phyloP scores from a whole-genome alignment of 2,113 vertebrate genomes.

The Pelvicachromis taeniatus region DNA sequence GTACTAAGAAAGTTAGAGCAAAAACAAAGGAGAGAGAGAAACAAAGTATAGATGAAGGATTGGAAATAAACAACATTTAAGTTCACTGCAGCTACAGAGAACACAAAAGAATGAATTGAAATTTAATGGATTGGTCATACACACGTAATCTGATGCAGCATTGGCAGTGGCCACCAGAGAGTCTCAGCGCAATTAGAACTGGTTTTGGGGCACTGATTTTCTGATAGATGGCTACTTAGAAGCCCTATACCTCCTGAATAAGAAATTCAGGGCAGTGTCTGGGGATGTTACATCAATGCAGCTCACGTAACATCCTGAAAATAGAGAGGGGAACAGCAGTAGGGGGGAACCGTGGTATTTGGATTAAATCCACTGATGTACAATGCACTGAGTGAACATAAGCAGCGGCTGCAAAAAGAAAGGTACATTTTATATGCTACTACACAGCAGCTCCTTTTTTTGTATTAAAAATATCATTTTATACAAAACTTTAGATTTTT shows the following conservation, averaged over 20 bases:
- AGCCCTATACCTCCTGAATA: slow-evolving; percentile 54
- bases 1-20: slow-evolving; percentile 11
- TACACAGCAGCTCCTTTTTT: background rate
- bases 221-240: slow-evolving; percentile 68
- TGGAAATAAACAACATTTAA: slow-evolving; percentile 13
- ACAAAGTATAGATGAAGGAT: background rate
- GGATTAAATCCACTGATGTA: slow-evolving; percentile 58
- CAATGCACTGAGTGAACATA: slow-evolving; percentile 36
- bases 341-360: slow-evolving; percentile 52
- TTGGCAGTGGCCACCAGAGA: slow-evolving; percentile 52
- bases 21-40: background rate
- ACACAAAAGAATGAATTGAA: slow-evolving; percentile 45
- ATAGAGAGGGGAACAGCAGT: slow-evolving; percentile 40
- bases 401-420: slow-evolving; percentile 10
- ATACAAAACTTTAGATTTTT: background rate
- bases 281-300: slow-evolving; percentile 59
- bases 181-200: slow-evolving; percentile 59
- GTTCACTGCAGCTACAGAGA: slow-evolving; percentile 1
- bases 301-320: slow-evolving; percentile 59
- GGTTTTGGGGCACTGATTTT: slow-evolving; percentile 62
- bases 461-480: background rate
- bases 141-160: slow-evolving; percentile 50
- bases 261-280: slow-evolving; percentile 46
- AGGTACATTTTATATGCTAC: background rate
- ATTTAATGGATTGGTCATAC: slow-evolving; percentile 55